Conservation (phyloP, 2,113 vertebrate genomes). For the Lynx canadensis region DNA sequence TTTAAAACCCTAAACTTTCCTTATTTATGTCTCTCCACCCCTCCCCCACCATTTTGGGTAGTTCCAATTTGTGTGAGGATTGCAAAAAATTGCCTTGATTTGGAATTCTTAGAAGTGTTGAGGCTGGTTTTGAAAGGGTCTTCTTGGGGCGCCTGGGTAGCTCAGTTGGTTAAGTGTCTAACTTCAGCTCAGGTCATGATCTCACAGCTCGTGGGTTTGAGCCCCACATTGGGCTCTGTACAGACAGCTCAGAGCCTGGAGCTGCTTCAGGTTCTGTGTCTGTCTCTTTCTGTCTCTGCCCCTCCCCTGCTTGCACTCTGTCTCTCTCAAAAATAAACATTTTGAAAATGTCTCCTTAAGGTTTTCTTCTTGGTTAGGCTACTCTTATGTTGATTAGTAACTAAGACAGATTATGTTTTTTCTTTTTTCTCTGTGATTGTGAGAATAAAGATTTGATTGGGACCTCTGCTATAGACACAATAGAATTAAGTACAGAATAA, state of each 20-base stretch:
- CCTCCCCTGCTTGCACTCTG: too few relatives aligned
- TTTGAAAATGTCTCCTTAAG: not conserved
- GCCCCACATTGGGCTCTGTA: too few relatives aligned
- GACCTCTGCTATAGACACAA: not conserved
- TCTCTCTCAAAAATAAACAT: not conserved
- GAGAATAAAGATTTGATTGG: slow-evolving; percentile 43
- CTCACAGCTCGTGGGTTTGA: too few relatives aligned
- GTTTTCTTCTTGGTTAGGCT: not conserved
- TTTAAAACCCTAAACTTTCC: not conserved
- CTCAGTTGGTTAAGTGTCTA: too few relatives aligned
- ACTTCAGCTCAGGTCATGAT: too few relatives aligned
- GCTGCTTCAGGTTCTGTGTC: too few relatives aligned
- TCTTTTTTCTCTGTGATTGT: not conserved
- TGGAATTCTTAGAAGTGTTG: not conserved
- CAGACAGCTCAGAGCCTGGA: too few relatives aligned
- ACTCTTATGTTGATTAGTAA: not conserved
- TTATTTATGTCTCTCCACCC: not conserved
- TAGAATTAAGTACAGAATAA: slow-evolving; percentile 42
- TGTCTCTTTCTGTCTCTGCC: too few relatives aligned
- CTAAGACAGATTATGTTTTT: not conserved
- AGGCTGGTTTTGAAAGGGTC: not conserved
- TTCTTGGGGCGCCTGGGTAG: too few relatives aligned
- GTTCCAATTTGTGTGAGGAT: not conserved
- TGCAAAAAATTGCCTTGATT: slow-evolving; percentile 17
- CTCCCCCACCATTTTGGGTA: not conserved